Base-by-base conservation (phyloP, 2,797 vertebrate genomes). In the Betta splendens region DNA sequence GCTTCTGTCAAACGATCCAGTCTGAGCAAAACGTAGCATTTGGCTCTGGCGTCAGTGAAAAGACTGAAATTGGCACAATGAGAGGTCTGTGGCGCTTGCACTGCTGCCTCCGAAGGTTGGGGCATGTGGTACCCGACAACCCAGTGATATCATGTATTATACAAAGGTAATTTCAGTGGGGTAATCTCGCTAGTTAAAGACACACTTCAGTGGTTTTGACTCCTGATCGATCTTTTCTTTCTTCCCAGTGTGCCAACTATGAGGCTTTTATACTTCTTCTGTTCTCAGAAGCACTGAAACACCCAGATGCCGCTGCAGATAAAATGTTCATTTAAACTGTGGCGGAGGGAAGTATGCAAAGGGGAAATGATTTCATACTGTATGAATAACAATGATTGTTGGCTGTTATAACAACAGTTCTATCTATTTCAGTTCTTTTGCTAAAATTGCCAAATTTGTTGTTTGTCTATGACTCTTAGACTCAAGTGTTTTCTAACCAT, bases 121-220 rank as follows among this genome's bases (percentile, higher is more conserved):
- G 64, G 15, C 32, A 45, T 10, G 75, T 2, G 17, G 35, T 46
- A 64, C 55, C 42, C 36, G 46, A 49, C 35, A 64, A 50, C 43
- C 59, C 40, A 49, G 36, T 52, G 39, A 74, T 74, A 76, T 76
- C 70, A 47, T 51, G 59, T 69, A 65, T 75, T 70, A 73, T 54
- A 67, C 55, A 75, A 73, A 69, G 55, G 69, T 72, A 58, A 64
- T 77, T 78, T 65, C 52, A 77, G 54, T 38, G 29, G 61, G 28
- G 62, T 74, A 64, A 79, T 79, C 63, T 65, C 42, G 4, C 59
- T 21, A 47, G 62, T 70, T 80, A 71, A 81, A 79, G 83, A 73
- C 65, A 79, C 64, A 70, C 70, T 76, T 77, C 63, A 75, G 15
- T 73, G 76, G 35, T 72, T 84, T 75, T 64, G 64, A 80, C 70